phyloP scores from a whole-genome alignment of 1,140 invertebrate genomes.

The Aphaenogaster floridana region DNA sequence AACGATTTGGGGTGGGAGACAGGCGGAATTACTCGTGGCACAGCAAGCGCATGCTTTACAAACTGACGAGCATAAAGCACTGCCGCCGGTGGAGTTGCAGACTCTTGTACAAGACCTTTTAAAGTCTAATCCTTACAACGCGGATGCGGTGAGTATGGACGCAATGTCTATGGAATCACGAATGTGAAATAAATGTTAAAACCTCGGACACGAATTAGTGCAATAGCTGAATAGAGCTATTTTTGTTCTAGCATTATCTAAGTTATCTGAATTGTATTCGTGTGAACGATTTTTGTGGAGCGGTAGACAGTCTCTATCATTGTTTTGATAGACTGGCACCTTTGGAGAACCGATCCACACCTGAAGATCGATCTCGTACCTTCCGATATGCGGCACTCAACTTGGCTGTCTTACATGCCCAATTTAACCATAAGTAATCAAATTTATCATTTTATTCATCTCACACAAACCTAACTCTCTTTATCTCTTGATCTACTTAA shows the following conservation, averaged over 20 bases:
- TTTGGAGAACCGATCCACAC: slow-evolving; percentile 86
- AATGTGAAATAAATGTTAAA: background rate
- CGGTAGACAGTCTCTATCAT: slow-evolving; percentile 94
- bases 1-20: slow-evolving; percentile 93
- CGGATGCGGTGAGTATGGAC: slow-evolving; percentile 91
- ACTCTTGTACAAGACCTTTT: slow-evolving; percentile 92
- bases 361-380: slow-evolving; percentile 91
- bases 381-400: slow-evolving; percentile 96
- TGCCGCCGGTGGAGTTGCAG: slow-evolving; percentile 92
- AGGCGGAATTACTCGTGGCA: slow-evolving; percentile 95
- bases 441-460: slow-evolving; percentile 53
- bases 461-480: background rate
- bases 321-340: slow-evolving; percentile 93
- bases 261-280: slow-evolving; percentile 96
- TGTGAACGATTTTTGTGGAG: slow-evolving; percentile 95
- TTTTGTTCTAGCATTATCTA: slow-evolving; percentile 92
- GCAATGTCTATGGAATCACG: background rate
- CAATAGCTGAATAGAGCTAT: background rate
- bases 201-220: slow-evolving; percentile 8
- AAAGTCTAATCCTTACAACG: slow-evolving; percentile 92
- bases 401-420: slow-evolving; percentile 94
- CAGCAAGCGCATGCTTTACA: slow-evolving; percentile 94
- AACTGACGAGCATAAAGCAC: slow-evolving; percentile 92
- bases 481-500: background rate
- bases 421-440: slow-evolving; percentile 94